Evolutionary conservation across 2,797 vertebrate species (phyloP).

Genomic region (Poecilia wingei): DNA sequence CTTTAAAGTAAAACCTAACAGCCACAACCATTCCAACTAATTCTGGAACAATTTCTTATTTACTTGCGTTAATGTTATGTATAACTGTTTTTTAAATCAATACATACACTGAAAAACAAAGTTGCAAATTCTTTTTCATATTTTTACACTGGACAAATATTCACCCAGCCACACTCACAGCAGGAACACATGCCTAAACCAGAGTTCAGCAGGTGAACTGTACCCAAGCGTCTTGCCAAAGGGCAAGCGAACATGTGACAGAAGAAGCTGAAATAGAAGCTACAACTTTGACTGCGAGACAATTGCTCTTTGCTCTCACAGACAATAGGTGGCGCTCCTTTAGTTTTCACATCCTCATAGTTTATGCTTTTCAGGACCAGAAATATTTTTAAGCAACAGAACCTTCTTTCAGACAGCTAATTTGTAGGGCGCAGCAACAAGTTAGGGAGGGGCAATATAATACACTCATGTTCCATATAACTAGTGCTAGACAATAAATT

Average conservation of each 20-base stretch:
- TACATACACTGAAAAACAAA: neutral
- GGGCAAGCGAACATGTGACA: neutral
- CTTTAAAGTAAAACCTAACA: neutral
- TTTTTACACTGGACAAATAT: neutral
- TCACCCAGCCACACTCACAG: neutral
- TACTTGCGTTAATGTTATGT: neutral
- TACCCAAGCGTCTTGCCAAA: neutral
- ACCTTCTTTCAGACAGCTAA: neutral
- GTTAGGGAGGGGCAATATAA: neutral
- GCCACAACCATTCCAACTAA: neutral
- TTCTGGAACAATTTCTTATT: neutral
- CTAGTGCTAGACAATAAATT: neutral
- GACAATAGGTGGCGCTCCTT: neutral
- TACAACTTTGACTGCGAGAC: neutral
- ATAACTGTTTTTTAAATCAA: neutral
- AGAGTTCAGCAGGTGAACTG: neutral
- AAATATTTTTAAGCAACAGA: neutral
- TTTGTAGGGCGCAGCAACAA: neutral
- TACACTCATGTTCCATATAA: neutral
- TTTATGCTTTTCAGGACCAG: neutral
- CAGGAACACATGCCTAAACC: neutral
- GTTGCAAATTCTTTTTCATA: neutral
- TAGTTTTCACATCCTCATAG: neutral
- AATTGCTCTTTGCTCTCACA: neutral
- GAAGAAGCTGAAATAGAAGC: neutral